Evolutionary conservation across 2,113 vertebrate genomes (phyloP).

Genomic region (Stegastes partitus): DNA sequence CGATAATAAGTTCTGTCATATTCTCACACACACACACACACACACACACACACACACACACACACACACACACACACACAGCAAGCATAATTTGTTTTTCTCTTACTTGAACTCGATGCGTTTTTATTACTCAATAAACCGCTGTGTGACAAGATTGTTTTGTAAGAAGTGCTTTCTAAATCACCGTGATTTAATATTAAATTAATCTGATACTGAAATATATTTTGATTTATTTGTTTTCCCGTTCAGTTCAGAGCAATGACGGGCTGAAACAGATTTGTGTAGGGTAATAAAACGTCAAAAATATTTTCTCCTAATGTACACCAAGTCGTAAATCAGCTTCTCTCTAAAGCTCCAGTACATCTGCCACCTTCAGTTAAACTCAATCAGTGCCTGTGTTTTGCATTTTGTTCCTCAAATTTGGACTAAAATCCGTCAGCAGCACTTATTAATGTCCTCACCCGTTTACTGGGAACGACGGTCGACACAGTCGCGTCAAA

Average conservation of each 20-base stretch:
- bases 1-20: slow-evolving; percentile 35
- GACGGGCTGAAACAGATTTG: slow-evolving; percentile 6
- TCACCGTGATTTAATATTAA: slow-evolving; percentile 31
- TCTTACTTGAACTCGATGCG: slow-evolving; percentile 6
- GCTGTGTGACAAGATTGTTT: slow-evolving; percentile 10
- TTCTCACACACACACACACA: slow-evolving; percentile 10
- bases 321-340: slow-evolving; percentile 8
- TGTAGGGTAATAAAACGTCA: not conserved
- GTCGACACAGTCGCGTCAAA: too few relatives aligned
- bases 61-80: slow-evolving; percentile 18
- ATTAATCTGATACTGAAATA: slow-evolving; percentile 25
- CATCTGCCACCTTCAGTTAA: not conserved
- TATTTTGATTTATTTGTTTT: slow-evolving; percentile 36
- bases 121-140: slow-evolving; percentile 25
- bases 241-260: not conserved
- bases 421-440: too few relatives aligned
- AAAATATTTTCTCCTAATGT: not conserved
- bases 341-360: not conserved
- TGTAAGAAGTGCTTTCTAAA: slow-evolving; percentile 3
- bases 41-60: slow-evolving; percentile 10
- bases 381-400: not conserved
- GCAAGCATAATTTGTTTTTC: slow-evolving; percentile 22
- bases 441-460: too few relatives aligned
- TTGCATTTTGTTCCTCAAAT: too few relatives aligned
- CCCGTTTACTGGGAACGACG: too few relatives aligned